These are phyloP conservation scores for Diadumene lineata DNA, from an alignment of 92 coral and sea anemone genomes.

Conservation along the genomic window DNA sequence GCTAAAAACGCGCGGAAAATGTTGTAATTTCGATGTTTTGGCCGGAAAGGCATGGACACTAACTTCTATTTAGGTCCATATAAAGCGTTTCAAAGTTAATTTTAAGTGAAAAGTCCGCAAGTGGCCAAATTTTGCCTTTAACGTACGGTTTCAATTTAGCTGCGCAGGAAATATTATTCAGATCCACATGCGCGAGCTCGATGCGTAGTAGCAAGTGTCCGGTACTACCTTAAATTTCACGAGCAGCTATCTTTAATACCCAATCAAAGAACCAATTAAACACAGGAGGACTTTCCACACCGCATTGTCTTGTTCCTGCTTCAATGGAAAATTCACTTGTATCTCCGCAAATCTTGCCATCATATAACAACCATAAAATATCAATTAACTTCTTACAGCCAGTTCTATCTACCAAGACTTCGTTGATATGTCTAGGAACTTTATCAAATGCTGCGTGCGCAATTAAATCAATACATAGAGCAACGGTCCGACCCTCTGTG, in stretches of 20 bases:
- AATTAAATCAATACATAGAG: slow-evolving; percentile 26
- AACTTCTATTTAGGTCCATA: no score
- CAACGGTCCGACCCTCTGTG: slow-evolving; percentile 11
- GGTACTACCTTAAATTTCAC: no score
- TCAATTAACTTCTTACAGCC: slow-evolving; percentile 24
- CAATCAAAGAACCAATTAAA: slow-evolving; percentile 33
- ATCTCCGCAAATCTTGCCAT: slow-evolving; percentile 14
- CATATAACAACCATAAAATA: slow-evolving; percentile 20
- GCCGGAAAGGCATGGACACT: no score
- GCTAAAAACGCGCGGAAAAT: no score
- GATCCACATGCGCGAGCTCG: no score
- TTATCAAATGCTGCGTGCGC: slow-evolving; percentile 42
- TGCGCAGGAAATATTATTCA: no score
- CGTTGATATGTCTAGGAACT: slow-evolving; percentile 29
- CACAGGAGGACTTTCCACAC: slow-evolving; percentile 23
- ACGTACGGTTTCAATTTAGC: no score
- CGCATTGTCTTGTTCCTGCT: slow-evolving; percentile 35
- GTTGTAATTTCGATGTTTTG: no score
- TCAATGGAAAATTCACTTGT: slow-evolving; percentile 11
- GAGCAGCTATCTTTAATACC: slow-evolving; percentile 26
- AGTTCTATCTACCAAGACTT: slow-evolving; percentile 35
- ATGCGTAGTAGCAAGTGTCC: no score
- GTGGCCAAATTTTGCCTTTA: no score
- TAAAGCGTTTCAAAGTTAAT: no score
- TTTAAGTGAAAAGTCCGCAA: no score